Base-by-base conservation (phyloP, 1,140 invertebrate genomes). In the Drosophila sp. region DNA sequence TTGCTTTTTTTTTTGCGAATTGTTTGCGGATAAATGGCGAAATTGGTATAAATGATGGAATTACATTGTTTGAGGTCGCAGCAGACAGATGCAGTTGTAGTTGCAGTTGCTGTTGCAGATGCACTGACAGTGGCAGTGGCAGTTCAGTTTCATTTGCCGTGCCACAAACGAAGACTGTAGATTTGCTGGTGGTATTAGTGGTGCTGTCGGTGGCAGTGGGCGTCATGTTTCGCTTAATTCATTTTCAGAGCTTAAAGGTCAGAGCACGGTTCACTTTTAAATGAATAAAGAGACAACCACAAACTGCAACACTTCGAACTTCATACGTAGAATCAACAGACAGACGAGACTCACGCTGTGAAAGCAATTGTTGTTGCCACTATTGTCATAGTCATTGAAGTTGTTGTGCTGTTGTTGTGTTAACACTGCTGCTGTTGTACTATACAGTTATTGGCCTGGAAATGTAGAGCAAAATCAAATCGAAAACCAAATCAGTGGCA, bases 31-130 rank as follows among this genome's bases (percentile, higher is more conserved):
- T 89, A 89, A 89, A 89, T 89, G 84, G 76, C 76, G 76, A 89
- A 89, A 89, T 89, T 89, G 83, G 83, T 89, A 89, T 89, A 89
- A 89, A 83, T 89, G 83, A 89, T 89, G 83, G 83, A 89, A 89
- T 89, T 89, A 89, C 83, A 89, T 89, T 89, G 83, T 89, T 83
- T 83, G 83, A 71, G 84, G 79, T 80, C 73, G 76, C 70, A 34
- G 69, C 57, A 58, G 38, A 69, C 50, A 72, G 67, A 21, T 59
- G 21, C 43, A 57, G 66, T 56, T 64, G 51, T 29, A 4, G 40
- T 29, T 27, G 27, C 27, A 4, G 41, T 14, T 32, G 21, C 21
- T 25, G 50, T 8, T 43, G 41, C 13, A 16, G 13, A 6, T 18
- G 40, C n/a, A n/a, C n/a, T n/a, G n/a, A n/a, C n/a, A 11, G 40